Conservation (phyloP, 2,797 vertebrate species). For the Astyanax mexicanus region DNA sequence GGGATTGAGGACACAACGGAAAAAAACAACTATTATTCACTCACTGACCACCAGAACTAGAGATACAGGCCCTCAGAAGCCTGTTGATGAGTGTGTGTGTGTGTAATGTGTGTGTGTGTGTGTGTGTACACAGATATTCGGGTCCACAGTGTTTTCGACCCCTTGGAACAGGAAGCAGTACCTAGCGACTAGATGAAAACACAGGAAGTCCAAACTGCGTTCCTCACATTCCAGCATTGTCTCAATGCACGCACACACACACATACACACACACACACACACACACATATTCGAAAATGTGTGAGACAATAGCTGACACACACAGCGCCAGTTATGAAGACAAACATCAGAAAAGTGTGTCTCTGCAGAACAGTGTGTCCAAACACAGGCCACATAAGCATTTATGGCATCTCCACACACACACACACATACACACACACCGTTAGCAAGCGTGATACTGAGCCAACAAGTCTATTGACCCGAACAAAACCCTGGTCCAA, state of each 20-base stretch:
- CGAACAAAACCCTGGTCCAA: background rate
- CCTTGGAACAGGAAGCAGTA: conserved; percentile 77
- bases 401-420: conserved; percentile 4
- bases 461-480: no score
- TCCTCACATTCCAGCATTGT: conserved; percentile 77
- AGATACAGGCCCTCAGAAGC: background rate
- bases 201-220: conserved; percentile 76
- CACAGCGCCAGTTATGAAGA: conserved; percentile 6
- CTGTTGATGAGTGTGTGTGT: conserved; percentile 14
- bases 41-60: background rate
- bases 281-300: conserved; percentile 23
- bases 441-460: no score
- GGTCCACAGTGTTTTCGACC: conserved; percentile 65
- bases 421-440: background rate
- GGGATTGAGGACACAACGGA: conserved; percentile 32
- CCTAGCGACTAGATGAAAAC: conserved; percentile 78
- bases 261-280: conserved; percentile 53
- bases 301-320: conserved; percentile 51
- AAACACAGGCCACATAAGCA: background rate
- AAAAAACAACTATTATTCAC: conserved; percentile 40
- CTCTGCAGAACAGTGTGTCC: conserved; percentile 15
- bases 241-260: conserved; percentile 58
- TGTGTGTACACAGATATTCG: conserved; percentile 16
- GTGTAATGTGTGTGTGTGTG: conserved; percentile 31
- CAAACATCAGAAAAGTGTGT: conserved; percentile 23